Base-by-base conservation (phyloP, 2,888 invertebrate genomes). In the Koerneria pararmatus region DNA sequence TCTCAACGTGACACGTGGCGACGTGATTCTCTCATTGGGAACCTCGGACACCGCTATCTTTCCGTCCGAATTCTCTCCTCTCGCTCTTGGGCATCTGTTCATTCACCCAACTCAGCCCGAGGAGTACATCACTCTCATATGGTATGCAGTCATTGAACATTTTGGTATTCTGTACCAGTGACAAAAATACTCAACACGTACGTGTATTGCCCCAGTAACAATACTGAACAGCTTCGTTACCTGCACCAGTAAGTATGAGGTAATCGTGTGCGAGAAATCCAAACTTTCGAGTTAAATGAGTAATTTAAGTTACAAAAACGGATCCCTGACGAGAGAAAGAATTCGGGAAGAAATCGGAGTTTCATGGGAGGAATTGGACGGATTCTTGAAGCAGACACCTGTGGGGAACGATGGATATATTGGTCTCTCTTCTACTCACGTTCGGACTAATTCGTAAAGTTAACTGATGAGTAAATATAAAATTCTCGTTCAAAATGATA, bases 331-430 rank as follows among this genome's bases (percentile, higher is more conserved):
- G 0, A 87, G 97, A 22, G 93, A 95, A 86, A 87, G 89, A 78
- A 90, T 93, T 64, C 86, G 91, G 62, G 88, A 91, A 80, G 84
- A 87, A 24, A 88, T 89, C 66, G 90, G 90, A 0, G 89, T 89
- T 41, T 88, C 89, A 64, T 95, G 95, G 95, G 88, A 90, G 1
- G 88, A 88, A 31, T 95, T 95, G 83, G 89, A 89, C 79, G 89
- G 91, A 76, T 84, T 93, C 56, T 85, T 97, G 48, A 88, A 89
- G 29, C 88, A 89, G 29, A 92, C 93, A 0, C 91, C 92, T 0
- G 87, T 91, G 68, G 95, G 95, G 27, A 97, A 95, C 84, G 90
- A 91, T 85, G 95, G 95, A 3, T 92, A 92, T 82, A 89, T 94
- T 86, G 85, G 85, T 83, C n/a, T n/a, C n/a, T n/a, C n/a, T n/a